Evolutionary conservation across 1,140 invertebrate species (phyloP).

Genomic region (Drosophila tristis): DNA sequence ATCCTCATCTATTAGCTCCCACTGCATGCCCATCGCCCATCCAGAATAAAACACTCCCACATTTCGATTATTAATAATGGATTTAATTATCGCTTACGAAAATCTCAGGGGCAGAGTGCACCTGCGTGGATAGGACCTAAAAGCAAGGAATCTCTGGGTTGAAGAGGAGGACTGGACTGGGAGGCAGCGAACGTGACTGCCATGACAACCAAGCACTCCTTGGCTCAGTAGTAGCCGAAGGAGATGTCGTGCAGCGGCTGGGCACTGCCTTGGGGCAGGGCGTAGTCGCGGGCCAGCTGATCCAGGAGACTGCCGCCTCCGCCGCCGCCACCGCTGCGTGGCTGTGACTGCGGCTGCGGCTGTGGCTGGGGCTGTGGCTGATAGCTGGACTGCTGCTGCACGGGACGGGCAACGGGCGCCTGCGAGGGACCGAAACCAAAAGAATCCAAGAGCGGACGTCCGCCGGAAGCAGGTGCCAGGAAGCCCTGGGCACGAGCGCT

Average conservation of each 20-base stretch:
- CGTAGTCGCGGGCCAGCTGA: constrained; percentile 91
- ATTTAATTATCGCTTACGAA: constrained; percentile 46
- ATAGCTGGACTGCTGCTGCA: constrained; percentile 76
- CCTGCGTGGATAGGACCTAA: constrained; percentile 41
- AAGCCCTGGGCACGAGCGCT: constrained; percentile 78
- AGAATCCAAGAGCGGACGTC: constrained; percentile 70
- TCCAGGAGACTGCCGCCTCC: constrained; percentile 89
- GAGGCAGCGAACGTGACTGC: not conserved
- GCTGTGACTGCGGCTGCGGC: constrained; percentile 82
- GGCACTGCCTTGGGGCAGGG: constrained; percentile 88
- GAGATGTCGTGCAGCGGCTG: constrained; percentile 91
- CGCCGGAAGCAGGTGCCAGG: constrained; percentile 72
- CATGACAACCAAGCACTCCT: not conserved
- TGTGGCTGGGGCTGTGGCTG: constrained; percentile 82
- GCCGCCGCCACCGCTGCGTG: constrained; percentile 83
- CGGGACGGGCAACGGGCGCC: constrained; percentile 57
- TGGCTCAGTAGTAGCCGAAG: constrained; percentile 89
- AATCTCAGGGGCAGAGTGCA: constrained; percentile 26
- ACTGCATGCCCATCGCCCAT: no score
- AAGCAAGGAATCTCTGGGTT: constrained; percentile 46
- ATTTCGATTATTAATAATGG: constrained; percentile 26
- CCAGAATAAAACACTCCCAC: no score
- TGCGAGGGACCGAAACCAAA: constrained; percentile 70
- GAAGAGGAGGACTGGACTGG: constrained; percentile 5
- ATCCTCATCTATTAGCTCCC: no score